phyloP scores from a whole-genome alignment of 2,888 invertebrate species.

The Therioaphis trifolii region DNA sequence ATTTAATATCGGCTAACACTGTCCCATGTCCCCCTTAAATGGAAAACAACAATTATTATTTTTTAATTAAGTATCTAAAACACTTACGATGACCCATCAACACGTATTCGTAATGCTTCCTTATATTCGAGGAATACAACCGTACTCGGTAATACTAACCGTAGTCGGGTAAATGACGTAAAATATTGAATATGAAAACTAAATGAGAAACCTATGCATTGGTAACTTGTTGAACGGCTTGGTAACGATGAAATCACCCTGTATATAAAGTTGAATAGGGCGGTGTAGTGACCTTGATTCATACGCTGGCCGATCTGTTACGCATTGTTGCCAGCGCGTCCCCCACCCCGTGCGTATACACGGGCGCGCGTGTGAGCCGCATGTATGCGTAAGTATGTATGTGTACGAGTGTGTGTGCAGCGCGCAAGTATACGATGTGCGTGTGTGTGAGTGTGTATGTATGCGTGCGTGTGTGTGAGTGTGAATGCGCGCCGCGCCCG shows the following conservation, averaged over 20 bases:
- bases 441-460: conserved; percentile 17
- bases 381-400: too few species aligned
- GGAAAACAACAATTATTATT: neutral
- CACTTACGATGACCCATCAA: too few species aligned
- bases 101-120: too few species aligned
- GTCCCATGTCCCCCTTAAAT: too few species aligned
- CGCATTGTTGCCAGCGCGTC: conserved; percentile 62
- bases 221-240: neutral
- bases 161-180: too few species aligned
- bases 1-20: neutral
- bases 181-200: too few species aligned
- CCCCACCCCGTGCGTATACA: conserved; percentile 52
- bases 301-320: conserved; percentile 61
- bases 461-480: neutral
- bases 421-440: conserved; percentile 13
- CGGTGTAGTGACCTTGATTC: conserved; percentile 62
- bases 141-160: too few species aligned
- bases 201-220: too few species aligned
- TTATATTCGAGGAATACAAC: too few species aligned
- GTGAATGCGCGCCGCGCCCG: conserved; percentile 37
- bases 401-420: conserved; percentile 9
- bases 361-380: conserved; percentile 2
- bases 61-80: too few species aligned
- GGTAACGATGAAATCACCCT: conserved; percentile 47
- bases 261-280: conserved; percentile 59